Evolutionary conservation across 2,113 vertebrate species (phyloP), one percentile per base, ranked within the genome.

Genomic region (Phalacrocorax brasilianus): DNA sequence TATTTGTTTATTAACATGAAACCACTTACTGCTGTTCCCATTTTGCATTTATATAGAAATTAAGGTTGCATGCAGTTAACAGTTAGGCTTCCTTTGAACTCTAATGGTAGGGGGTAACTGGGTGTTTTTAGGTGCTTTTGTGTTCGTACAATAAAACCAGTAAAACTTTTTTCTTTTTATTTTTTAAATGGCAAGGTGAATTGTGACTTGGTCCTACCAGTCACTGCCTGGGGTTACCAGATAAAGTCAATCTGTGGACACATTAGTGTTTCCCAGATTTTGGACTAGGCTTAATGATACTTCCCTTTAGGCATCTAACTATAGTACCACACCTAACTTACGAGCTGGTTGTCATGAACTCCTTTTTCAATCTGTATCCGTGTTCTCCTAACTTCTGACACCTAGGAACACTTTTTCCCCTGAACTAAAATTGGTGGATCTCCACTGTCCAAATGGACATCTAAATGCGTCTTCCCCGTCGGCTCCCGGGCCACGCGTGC

Each of bases 1-100:
- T 70, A 53, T 95, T 95, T 97, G 95, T 96, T 96, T 94, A 82
- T 97, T 91, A 93, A 91, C 83, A 87, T 45, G 49, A 53, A 94
- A 53, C 27, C n/a, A 58, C 66, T 70, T 89, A 56, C 62, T 92
- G 83, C 92, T 87, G 47, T 50, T 95, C 56, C 61, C 62, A 24
- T 85, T 82, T 61, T 87, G 49, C 28, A 26, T 91, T 89, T 61
- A 26, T 42, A 45, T 12, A 89, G 79, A 84, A 74, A 81, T 44
- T 42, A 81, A 72, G 61, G 24, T 79, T 62, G 63, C 26, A 63
- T 77, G 59, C 2, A 11, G 14, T 19, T 72, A 23, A 42, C 65
- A 70, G 58, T 23, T 72, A 44, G 59, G 13, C 22, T 93, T 45
- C 45, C 4, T 0, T 17, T 72, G 44, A 67, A 16, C 27, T 26